Conservation (phyloP, 92 coral and sea anemone species). For the Muricea muricata region DNA sequence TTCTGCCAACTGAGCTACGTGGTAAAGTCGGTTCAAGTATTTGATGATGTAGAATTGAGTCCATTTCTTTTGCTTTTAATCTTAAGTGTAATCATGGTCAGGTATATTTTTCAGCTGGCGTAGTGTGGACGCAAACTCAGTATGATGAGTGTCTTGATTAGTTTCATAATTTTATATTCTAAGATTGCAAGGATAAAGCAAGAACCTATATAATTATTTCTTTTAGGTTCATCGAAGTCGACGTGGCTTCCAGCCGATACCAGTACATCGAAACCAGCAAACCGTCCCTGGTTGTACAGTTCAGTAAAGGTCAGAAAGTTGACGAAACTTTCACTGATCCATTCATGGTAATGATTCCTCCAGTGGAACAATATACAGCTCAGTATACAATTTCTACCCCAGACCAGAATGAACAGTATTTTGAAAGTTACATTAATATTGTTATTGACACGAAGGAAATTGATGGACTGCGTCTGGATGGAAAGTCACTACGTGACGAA, state of each 20-base stretch:
- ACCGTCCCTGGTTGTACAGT: constrained; percentile 43
- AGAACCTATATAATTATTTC: too few relatives aligned
- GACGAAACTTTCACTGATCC: constrained; percentile 62
- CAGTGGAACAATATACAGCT: constrained; percentile 69
- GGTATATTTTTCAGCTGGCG: too few relatives aligned
- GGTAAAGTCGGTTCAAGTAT: too few relatives aligned
- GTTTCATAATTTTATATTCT: too few relatives aligned
- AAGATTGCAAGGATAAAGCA: too few relatives aligned
- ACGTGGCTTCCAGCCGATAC: constrained; percentile 28
- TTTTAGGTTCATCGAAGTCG: constrained; percentile 26
- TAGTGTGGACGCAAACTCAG: too few relatives aligned
- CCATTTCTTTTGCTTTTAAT: too few relatives aligned
- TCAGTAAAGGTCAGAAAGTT: constrained; percentile 25
- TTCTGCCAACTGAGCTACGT: too few relatives aligned
- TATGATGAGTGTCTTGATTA: too few relatives aligned
- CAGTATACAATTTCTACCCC: constrained; percentile 77
- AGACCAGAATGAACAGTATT: constrained; percentile 31
- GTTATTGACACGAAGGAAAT: constrained; percentile 56
- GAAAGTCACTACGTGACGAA: constrained; percentile 1
- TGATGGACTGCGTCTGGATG: constrained; percentile 52
- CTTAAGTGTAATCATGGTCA: too few relatives aligned
- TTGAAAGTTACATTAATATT: constrained; percentile 46
- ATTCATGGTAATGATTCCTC: constrained; percentile 77
- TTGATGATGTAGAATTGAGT: too few relatives aligned
- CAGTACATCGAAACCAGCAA: constrained; percentile 46